A percentile compares a stretch with the other conserved stretches of the same genome.
phyloP scores from a whole-genome alignment of 2,797 vertebrate genomes.

The Oreochromis grahami region DNA sequence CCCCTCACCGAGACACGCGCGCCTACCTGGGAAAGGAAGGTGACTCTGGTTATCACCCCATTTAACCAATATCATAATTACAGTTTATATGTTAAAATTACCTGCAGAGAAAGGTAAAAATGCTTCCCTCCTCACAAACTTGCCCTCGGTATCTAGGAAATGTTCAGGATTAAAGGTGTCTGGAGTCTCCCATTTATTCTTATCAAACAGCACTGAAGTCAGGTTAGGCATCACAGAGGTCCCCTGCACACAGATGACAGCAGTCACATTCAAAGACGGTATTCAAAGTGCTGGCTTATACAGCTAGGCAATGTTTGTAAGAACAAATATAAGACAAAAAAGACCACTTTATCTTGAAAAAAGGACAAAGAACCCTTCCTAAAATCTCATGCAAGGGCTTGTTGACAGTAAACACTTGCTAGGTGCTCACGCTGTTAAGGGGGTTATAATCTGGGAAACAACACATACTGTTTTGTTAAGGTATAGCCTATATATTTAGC shows the following conservation, averaged over 20 bases:
- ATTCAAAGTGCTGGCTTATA: background rate
- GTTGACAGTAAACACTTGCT: background rate
- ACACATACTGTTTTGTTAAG: background rate
- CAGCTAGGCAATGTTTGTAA: background rate
- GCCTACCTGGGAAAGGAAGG: constrained; percentile 73
- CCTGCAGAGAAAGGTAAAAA: constrained; percentile 88
- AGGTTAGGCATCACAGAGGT: constrained; percentile 71
- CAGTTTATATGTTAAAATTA: constrained; percentile 38
- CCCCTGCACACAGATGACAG: constrained; percentile 66
- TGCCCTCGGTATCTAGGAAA: constrained; percentile 81
- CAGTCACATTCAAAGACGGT: background rate
- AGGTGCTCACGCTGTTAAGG: background rate
- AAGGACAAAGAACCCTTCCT: background rate
- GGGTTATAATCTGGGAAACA: background rate
- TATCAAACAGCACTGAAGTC: constrained; percentile 81
- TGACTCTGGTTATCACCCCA: background rate
- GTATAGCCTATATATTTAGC: background rate
- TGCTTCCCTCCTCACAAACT: constrained; percentile 75
- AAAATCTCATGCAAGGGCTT: background rate
- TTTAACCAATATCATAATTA: background rate
- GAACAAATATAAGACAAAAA: background rate
- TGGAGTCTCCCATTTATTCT: constrained; percentile 82
- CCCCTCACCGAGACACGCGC: constrained; percentile 80
- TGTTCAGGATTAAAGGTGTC: constrained; percentile 83
- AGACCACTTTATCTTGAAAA: background rate